Conservation (phyloP, 2,797 vertebrate genomes). For the Phrynocephalus vlangalii region DNA sequence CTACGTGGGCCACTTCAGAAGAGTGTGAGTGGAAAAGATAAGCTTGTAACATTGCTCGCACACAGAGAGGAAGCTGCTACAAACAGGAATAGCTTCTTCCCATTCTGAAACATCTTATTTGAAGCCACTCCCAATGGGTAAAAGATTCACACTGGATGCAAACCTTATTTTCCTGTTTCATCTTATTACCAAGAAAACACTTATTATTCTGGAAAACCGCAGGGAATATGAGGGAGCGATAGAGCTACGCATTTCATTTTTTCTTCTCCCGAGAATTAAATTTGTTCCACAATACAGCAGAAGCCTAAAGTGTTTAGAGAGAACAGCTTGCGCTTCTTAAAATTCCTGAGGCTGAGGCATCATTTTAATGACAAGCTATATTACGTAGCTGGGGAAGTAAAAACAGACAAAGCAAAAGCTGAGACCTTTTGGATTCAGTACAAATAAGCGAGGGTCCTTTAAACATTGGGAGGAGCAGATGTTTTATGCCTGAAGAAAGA, state of each 20-base stretch:
- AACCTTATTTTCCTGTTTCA: conserved; percentile 54
- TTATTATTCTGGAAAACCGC: conserved; percentile 45
- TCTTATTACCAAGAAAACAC: conserved; percentile 39
- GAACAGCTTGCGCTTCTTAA: not conserved
- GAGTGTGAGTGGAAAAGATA: not conserved
- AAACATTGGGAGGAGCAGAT: not conserved
- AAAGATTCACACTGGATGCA: conserved; percentile 46
- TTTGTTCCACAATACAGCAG: conserved; percentile 12
- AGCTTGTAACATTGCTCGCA: not conserved
- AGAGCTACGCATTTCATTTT: conserved; percentile 4
- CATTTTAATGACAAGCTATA: conserved; percentile 5
- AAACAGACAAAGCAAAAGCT: conserved; percentile 12
- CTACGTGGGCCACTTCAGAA: not conserved
- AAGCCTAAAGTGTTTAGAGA: not conserved
- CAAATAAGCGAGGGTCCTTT: conserved; percentile 11
- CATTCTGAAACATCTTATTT: conserved; percentile 50
- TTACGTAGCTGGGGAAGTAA: not conserved
- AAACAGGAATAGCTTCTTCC: conserved; percentile 46
- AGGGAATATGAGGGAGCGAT: conserved; percentile 8
- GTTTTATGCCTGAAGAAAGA: not conserved
- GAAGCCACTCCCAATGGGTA: conserved; percentile 49
- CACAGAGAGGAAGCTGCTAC: conserved; percentile 50
- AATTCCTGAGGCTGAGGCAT: not conserved
- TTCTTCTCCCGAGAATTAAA: conserved; percentile 15
- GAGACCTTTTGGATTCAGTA: not conserved